phyloP scores from a whole-genome alignment of 2,113 vertebrate genomes.

The Hypocryptadius cinnamomeus region DNA sequence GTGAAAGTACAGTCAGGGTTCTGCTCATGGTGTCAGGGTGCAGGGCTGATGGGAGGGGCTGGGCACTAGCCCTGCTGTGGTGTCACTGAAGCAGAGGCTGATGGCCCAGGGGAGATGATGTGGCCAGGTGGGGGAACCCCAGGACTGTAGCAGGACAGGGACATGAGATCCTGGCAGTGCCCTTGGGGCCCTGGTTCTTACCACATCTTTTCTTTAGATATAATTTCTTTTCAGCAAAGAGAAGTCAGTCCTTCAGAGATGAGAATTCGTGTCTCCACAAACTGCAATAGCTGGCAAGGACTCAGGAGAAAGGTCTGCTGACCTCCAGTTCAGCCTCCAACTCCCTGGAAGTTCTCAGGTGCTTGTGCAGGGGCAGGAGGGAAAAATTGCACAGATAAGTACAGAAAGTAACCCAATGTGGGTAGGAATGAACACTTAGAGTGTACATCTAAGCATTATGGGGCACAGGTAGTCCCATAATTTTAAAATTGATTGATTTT shows the following conservation, averaged over 20 bases:
- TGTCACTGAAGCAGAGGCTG: neutral
- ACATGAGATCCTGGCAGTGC: neutral
- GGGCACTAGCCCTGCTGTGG: neutral
- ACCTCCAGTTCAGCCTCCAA: neutral
- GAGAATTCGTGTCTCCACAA: neutral
- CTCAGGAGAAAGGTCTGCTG: neutral
- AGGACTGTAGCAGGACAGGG: neutral
- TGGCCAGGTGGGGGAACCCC: neutral
- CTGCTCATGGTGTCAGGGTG: neutral
- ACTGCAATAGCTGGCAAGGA: neutral
- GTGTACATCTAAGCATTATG: neutral
- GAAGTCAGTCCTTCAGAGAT: neutral
- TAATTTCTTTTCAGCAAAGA: neutral
- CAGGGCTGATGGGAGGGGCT: neutral
- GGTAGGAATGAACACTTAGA: neutral
- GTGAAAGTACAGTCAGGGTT: neutral
- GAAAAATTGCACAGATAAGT: neutral
- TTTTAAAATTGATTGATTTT: neutral
- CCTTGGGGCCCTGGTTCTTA: neutral
- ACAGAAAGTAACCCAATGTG: neutral
- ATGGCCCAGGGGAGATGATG: fast-evolving
- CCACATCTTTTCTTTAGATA: neutral
- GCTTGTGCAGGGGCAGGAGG: neutral
- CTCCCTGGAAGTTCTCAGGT: neutral
- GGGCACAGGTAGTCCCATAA: neutral